Percentiles rank a stretch among this genome's conserved stretches.
Conservation (phyloP, 2,888 invertebrate species). For the Cactoblastis cactorum region DNA sequence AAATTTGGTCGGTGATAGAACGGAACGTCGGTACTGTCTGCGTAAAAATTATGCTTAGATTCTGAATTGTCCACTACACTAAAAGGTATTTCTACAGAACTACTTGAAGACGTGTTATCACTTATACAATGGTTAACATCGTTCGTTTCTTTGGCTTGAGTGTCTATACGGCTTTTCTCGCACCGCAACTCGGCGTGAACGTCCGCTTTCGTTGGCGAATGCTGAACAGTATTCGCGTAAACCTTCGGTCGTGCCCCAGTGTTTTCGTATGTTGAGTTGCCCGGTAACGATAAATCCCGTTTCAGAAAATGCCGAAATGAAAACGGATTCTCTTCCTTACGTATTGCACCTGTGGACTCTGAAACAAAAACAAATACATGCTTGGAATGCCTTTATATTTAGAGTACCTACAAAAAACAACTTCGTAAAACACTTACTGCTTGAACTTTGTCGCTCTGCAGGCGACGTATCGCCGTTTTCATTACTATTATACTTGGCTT, state of each 20-base stretch:
- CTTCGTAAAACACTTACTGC: constrained; percentile 68
- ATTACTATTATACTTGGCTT: constrained; percentile 64
- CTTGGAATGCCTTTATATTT: constrained; percentile 58
- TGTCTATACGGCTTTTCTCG: constrained; percentile 54
- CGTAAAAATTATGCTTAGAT: constrained; percentile 71
- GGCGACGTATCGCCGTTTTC: constrained; percentile 59
- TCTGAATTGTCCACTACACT: constrained; percentile 71
- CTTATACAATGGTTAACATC: constrained; percentile 52
- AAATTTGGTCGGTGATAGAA: constrained; percentile 67
- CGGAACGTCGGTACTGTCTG: constrained; percentile 55
- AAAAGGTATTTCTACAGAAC: constrained; percentile 70
- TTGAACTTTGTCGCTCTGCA: constrained; percentile 60
- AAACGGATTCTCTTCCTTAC: constrained; percentile 87
- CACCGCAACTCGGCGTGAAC: constrained; percentile 52
- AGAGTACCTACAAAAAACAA: constrained; percentile 65
- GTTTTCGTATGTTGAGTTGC: constrained; percentile 80
- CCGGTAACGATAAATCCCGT: constrained; percentile 78
- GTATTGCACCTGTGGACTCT: constrained; percentile 66
- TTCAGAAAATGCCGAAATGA: constrained; percentile 92
- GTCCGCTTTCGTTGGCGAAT: constrained; percentile 66
- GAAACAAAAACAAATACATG: constrained; percentile 47
- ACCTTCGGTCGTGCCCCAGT: constrained; percentile 91
- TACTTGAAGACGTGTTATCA: constrained; percentile 66
- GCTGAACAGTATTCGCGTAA: constrained; percentile 71
- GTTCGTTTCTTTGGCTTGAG: constrained; percentile 61